Evolutionary conservation across 2,888 invertebrate genomes (phyloP), one percentile per base, ranked within the genome.

Genomic region (Caenorhabditis macrosperma): DNA sequence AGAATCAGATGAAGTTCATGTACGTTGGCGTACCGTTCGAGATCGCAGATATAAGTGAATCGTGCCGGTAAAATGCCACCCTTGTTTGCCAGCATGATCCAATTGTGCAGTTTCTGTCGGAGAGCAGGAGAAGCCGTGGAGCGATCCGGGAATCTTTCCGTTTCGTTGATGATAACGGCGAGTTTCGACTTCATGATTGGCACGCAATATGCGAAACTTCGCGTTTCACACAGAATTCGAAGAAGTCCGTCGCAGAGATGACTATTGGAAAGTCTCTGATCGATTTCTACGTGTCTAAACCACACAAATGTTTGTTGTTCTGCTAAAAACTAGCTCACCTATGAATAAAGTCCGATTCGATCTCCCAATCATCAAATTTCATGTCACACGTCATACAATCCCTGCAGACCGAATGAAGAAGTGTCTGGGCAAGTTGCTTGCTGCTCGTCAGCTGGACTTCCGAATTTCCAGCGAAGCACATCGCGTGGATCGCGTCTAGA

Each of bases 151-250:
- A 44, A 66, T 17, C 59, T 57, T 15, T 69, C 74, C 0, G 79
- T 60, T 4, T 80, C 80, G 24, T 66, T 76, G 15, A 86, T 61
- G 57, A 84, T 55, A 15, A 72, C 57, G 1, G 81, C 82, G 24
- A 86, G 54, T 20, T 57, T 54, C 6, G 86, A 78, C 60, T 84
- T 86, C 52, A 86, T 55, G 6, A 86, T 67, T 2, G 86, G 86
- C 3, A 86, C 52, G 38, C 77, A 78, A 46, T 66, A 75, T 50
- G 78, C 82, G 28, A 82, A 80, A 50, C 81, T 72, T 6, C 76
- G 81, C 4, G 64, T 67, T 17, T 82, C 82, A 9, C 76, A 50
- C 0, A 86, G 69, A 9, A 84, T 72, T 3, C 78, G 54, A 0
- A 84, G 41, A 4, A 86, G 22, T 15, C 82, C 82, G 10, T 81